phyloP scores from a whole-genome alignment of 2,113 vertebrate species.

The Gopherus flavomarginatus region DNA sequence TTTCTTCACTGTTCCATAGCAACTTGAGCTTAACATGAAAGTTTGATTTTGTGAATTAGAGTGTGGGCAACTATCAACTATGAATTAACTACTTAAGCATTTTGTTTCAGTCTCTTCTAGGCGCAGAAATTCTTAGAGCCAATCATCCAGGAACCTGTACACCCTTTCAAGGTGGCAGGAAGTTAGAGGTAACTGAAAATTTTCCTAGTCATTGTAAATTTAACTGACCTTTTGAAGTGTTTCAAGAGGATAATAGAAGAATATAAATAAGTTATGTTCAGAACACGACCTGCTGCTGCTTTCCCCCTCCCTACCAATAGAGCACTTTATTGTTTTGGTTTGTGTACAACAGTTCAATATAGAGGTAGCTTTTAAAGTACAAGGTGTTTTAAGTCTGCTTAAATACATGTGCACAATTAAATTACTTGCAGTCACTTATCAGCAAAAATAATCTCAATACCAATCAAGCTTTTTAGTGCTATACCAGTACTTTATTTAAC shows the following conservation, averaged over 20 bases:
- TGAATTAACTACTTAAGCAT: neutral
- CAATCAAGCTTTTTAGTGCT: constrained; percentile 45
- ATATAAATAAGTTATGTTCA: neutral
- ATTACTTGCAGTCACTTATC: neutral
- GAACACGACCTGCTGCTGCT: neutral
- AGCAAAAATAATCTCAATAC: neutral
- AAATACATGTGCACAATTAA: neutral
- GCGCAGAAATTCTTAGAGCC: neutral
- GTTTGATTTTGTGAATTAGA: neutral
- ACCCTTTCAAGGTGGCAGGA: neutral
- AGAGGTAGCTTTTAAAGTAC: neutral
- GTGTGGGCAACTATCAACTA: neutral
- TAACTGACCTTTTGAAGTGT: neutral
- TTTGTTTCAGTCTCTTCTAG: neutral
- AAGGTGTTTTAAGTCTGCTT: neutral
- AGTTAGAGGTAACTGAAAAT: neutral
- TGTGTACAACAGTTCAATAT: neutral
- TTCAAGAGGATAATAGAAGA: neutral
- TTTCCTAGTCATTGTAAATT: neutral
- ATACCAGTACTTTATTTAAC: constrained; percentile 64
- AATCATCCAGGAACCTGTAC: neutral
- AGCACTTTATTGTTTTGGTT: neutral
- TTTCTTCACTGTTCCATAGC: neutral
- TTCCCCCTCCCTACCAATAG: too few species aligned
- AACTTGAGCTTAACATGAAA: neutral